Base-by-base conservation (phyloP, 1,140 invertebrate genomes). In the Drosophila orena region DNA sequence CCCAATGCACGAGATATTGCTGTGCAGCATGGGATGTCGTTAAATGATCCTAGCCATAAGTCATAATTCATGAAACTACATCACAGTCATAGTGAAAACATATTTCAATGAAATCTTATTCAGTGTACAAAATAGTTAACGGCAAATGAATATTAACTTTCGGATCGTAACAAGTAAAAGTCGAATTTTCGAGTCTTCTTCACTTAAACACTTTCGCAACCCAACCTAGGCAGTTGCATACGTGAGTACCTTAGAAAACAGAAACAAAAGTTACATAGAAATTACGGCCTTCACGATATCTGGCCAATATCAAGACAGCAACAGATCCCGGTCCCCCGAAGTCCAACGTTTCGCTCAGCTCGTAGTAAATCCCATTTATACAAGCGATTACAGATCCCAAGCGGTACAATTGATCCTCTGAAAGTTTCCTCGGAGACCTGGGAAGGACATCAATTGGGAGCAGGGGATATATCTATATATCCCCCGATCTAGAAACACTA, bases 191-290 rank as follows among this genome's bases (percentile, higher is more conserved):
- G 20, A 70, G 56, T 38, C 58, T 77, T 54, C 57, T 47, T 54
- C 74, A 64, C 53, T 42, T 59, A 70, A 34, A 69, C 30, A 52
- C 62, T 60, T 62, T 53, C 37, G 56, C 27, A 55, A 70, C 43
- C 56, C 47, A 50, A 81, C 57, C 60, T 79, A 76, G 61, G 22
- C 44, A 42, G 68, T 71, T 70, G 73, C 73, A 90, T 89, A 89
- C 85, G 68, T 80, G 79, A 88, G 84, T 89, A 89, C 84, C 85
- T 89, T 89, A 88, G 84, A 54, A 71, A 27, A 56, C 27, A 38
- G 44, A 37, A 77, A 70, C 50, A 62, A 77, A 60, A 54, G 20
- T 70, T 42, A 49, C 14, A 70, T 69, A 70, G 44, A 57, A 35
- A 49, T 57, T 57, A 71, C 46, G 43, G 62, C 61, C 55, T 27